Evolutionary conservation across 2,797 vertebrate genomes (phyloP).

Genomic region (Monodelphis domestica): DNA sequence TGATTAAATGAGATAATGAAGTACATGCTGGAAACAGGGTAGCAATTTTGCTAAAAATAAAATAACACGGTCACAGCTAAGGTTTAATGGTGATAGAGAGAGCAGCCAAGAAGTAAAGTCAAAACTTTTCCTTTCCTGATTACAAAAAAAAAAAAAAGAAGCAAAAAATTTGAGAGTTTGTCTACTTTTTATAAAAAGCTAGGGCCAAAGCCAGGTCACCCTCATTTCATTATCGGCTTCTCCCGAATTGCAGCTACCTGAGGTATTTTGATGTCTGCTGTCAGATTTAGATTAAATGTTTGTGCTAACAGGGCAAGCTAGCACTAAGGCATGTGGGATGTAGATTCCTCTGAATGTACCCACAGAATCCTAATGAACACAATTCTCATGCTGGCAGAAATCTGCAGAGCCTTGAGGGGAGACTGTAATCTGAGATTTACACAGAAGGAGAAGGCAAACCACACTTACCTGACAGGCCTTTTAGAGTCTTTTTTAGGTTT

Average conservation of each 20-base stretch:
- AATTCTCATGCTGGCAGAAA: conserved; percentile 49
- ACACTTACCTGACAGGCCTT: not conserved
- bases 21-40: conserved; percentile 32
- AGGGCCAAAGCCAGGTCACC: conserved; percentile 39
- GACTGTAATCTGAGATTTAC: conserved; percentile 32
- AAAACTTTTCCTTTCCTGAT: conserved; percentile 37
- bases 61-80: conserved; percentile 22
- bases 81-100: conserved; percentile 18
- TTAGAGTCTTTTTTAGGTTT: not conserved
- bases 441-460: conserved; percentile 11
- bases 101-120: conserved; percentile 47
- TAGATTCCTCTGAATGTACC: not conserved
- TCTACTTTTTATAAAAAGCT: conserved; percentile 58
- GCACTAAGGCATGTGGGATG: not conserved
- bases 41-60: conserved; percentile 5
- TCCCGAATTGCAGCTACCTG: conserved; percentile 69
- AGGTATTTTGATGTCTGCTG: conserved; percentile 58
- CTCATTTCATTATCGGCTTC: conserved; percentile 59
- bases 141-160: not conserved
- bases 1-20: conserved; percentile 65
- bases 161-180: conserved; percentile 52
- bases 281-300: conserved; percentile 62
- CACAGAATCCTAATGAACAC: conserved; percentile 68
- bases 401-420: conserved; percentile 11
- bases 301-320: conserved; percentile 64